Evolutionary conservation across 2,113 vertebrate species (phyloP).

Genomic region (Dicentrarchus labrax): DNA sequence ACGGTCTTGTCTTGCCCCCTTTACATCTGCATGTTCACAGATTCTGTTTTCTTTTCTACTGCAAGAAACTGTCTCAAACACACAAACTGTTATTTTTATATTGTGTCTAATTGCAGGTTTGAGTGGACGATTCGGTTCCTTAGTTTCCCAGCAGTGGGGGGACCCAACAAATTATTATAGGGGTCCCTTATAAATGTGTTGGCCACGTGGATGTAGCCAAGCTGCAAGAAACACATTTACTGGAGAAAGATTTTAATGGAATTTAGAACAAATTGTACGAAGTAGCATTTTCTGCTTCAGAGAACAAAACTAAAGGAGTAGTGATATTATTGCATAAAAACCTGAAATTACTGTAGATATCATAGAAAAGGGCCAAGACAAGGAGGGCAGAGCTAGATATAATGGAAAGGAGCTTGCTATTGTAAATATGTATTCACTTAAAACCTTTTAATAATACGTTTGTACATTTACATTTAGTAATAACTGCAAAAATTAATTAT

Average conservation of each 20-base stretch:
- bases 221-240: not conserved
- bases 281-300: not conserved
- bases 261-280: not conserved
- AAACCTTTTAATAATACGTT: too few species aligned
- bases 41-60: not conserved
- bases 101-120: not conserved
- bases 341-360: not conserved
- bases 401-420: not conserved
- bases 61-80: not conserved
- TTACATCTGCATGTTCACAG: not conserved
- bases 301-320: not conserved
- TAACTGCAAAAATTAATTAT: not conserved
- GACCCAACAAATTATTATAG: not conserved
- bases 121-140: not conserved
- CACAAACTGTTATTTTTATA: not conserved
- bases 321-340: not conserved
- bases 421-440: not conserved
- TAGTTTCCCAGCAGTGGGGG: not conserved
- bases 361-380: not conserved
- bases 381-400: not conserved
- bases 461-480: too few species aligned
- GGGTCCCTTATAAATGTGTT: too few species aligned
- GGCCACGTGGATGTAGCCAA: not conserved
- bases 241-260: not conserved
- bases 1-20: not conserved